Base-by-base conservation (phyloP, 1,140 invertebrate genomes). In the Drosophila pallidifrons region DNA sequence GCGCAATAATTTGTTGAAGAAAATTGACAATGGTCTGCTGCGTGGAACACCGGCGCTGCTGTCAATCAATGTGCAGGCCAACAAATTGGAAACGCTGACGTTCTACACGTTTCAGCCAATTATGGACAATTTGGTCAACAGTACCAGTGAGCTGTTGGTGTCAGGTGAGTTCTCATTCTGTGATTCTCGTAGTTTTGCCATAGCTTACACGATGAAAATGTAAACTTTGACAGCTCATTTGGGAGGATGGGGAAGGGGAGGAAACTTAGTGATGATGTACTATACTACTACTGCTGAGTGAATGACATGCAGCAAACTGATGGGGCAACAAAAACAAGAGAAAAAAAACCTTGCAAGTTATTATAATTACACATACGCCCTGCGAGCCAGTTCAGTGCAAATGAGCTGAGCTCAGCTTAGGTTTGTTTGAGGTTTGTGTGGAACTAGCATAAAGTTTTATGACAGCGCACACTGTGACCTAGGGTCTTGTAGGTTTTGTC, bases 71-170 rank as follows among this genome's bases (percentile, higher is more conserved):
- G 92, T 97, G 41, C 94, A 95, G 76, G 94, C 95, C 5, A 97
- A 97, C 87, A 92, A 94, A 61, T 94, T 97, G 67, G 94, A 95
- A 79, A 96, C 95, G n/a, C 93, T 97, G 82, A 95, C 95, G 71
- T 95, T 95, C 86, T 95, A 95, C 68, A 95, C 95, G 41, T 94
- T 97, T 71, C 94, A 94, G 52, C 96, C 96, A 3, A 95, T 97
- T 87, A 91, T 96, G 69, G 94, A 94, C 64, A 97, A 96, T 92
- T 94, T 97, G 85, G 95, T 96, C 92, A 95, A 95, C 79, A 93
- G 91, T 55, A 94, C 94, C 72, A 96, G 96, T 85, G 94, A 95
- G 93, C 94, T 97, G 86, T 94, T 95, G 81, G 91, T 97, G 51
- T 95, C 95, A 94, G 96, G 96, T 97, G 93, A 96, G 95, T 95